Evolutionary conservation across 2,888 invertebrate species (phyloP).

Genomic region (Idaea aversata): DNA sequence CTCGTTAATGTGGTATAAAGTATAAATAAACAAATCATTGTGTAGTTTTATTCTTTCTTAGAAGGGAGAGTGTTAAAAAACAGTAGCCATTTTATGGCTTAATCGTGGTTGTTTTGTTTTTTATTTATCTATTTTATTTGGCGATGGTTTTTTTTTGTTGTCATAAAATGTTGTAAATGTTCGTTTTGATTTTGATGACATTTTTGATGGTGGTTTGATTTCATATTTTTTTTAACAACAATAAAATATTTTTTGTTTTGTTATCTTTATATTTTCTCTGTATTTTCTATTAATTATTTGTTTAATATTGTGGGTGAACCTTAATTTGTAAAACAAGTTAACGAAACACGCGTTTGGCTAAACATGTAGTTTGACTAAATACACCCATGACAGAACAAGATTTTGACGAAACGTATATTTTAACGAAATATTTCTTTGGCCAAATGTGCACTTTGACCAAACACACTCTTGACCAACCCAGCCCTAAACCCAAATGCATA

Average conservation of each 20-base stretch:
- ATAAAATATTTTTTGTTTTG: background rate
- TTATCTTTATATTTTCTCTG: background rate
- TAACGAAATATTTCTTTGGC: no score
- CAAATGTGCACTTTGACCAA: no score
- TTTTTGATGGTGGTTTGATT: slow-evolving; percentile 8
- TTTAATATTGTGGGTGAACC: no score
- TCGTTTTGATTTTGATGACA: slow-evolving; percentile 25
- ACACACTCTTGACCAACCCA: no score
- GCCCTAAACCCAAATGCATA: no score
- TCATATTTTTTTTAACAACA: background rate
- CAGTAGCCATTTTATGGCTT: slow-evolving; percentile 77
- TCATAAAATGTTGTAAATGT: slow-evolving; percentile 33
- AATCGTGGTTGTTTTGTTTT: slow-evolving; percentile 63
- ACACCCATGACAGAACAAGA: no score
- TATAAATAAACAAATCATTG: slow-evolving; percentile 55
- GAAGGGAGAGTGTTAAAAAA: slow-evolving; percentile 75
- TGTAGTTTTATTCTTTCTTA: slow-evolving; percentile 55
- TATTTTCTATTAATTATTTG: background rate
- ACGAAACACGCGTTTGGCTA: no score
- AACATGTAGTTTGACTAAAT: no score
- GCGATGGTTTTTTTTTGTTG: slow-evolving; percentile 36
- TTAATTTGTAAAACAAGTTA: no score
- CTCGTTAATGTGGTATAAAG: slow-evolving; percentile 73
- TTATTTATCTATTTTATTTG: slow-evolving; percentile 50
- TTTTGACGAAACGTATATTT: no score